Evolutionary conservation across 2,113 vertebrate genomes (phyloP).

Genomic region (Vulpes lagopus): DNA sequence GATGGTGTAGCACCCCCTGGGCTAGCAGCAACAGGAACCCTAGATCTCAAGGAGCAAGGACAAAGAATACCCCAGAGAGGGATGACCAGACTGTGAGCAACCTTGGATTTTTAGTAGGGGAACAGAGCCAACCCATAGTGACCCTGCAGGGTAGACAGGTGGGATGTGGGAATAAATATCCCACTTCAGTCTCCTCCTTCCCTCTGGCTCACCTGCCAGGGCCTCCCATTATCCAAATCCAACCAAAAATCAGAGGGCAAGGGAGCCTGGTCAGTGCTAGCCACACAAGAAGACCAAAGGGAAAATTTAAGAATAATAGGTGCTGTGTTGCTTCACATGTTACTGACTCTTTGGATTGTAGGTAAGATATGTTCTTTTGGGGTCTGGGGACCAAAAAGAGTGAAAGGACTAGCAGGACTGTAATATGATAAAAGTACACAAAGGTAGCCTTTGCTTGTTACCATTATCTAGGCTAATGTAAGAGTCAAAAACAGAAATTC

Average conservation of each 20-base stretch:
- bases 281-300: background rate
- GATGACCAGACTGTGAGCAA: background rate
- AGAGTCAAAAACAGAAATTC: background rate
- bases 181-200: background rate
- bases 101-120: background rate
- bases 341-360: background rate
- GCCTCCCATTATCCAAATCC: background rate
- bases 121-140: background rate
- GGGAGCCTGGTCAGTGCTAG: background rate
- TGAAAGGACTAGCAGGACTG: background rate
- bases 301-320: background rate
- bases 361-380: background rate
- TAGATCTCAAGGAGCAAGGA: background rate
- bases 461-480: background rate
- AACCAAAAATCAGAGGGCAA: background rate
- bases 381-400: background rate
- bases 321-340: background rate
- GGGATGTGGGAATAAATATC: background rate
- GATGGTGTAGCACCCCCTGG: background rate
- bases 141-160: background rate
- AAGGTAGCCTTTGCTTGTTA: background rate
- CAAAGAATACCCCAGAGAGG: background rate
- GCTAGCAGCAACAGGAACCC: background rate
- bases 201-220: background rate
- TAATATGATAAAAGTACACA: background rate